Conservation (phyloP, 2,888 invertebrate species). For the Hirtodrosophila cameraria region DNA sequence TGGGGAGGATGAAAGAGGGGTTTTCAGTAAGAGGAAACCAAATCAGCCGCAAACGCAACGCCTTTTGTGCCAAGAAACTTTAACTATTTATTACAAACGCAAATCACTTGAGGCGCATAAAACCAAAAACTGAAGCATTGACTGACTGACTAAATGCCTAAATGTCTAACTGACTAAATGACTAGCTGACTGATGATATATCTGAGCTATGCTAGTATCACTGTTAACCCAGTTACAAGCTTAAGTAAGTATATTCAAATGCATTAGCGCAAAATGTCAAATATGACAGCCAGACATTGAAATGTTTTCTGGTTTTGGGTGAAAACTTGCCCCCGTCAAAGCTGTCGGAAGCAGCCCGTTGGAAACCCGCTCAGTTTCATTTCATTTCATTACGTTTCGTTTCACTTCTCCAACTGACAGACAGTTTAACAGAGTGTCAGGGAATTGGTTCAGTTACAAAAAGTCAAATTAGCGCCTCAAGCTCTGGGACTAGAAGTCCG, state of each 20-base stretch:
- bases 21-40: conserved; percentile 25
- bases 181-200: conserved; percentile 4
- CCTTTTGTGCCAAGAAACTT: conserved; percentile 68
- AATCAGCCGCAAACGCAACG: conserved; percentile 62
- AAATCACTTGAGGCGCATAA: conserved; percentile 51
- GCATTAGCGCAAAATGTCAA: conserved; percentile 74
- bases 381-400: too few relatives aligned
- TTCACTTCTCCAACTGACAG: conserved; percentile 22
- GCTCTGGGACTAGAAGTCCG: conserved; percentile 31
- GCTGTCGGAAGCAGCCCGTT: conserved; percentile 55
- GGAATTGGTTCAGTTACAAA: conserved; percentile 28
- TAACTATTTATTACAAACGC: conserved; percentile 69
- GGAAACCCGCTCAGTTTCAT: not conserved
- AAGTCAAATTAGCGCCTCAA: conserved; percentile 74
- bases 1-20: not conserved
- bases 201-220: conserved; percentile 16
- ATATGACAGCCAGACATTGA: conserved; percentile 69
- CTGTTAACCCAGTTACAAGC: conserved; percentile 47
- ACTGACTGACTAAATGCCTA: conserved; percentile 6
- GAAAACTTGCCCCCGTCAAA: conserved; percentile 28
- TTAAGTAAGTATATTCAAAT: conserved; percentile 72
- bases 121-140: conserved; percentile 6
- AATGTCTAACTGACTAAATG: conserved; percentile 2
- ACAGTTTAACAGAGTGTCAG: conserved; percentile 9
- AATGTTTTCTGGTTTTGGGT: conserved; percentile 27